Evolutionary conservation across 2,888 invertebrate genomes (phyloP), one percentile per base, ranked within the genome.

Genomic region (Neuroscelio doddi): DNA sequence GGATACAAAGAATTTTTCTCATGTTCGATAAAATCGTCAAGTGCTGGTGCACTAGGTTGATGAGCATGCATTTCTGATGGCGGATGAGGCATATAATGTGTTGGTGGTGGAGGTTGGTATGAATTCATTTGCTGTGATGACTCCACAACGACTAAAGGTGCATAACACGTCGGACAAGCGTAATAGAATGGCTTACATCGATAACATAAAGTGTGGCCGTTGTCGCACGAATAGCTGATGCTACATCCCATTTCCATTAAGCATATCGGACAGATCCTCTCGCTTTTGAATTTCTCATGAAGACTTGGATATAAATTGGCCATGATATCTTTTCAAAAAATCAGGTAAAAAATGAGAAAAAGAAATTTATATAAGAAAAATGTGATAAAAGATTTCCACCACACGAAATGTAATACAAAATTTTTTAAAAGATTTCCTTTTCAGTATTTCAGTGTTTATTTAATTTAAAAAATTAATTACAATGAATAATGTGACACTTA

Each of bases 111-210:
- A 26, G 68, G 67, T 47, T 69, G 61, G 5, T 67, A 62, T 30
- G 70, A 16, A 15, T 52, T 57, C 17, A 38, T 12, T n/a, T 64
- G 63, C 0, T 58, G 30, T 4, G 68, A 45, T 17, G 62, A 51
- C 52, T 64, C 63, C 50, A 75, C 62, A 12, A 70, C 21, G 27
- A 70, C 47, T 52, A 82, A 49, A 2, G 77, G 68, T 17, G 69
- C 64, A 9, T 49, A 61, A 44, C 82, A 82, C 21, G 65, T 74
- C 14, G 81, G 79, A 59, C 82, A 82, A 15, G 58, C 53, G 64
- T 72, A 76, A 62, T 82, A 82, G 67, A 79, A 77, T 7, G 81
- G 80, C 55, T 80, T 82, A 71, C 82, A 81, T 5, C 81, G 77
- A 41, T 77, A 73, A 50, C 81, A 82, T 14, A 82, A 56, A 24